Evolutionary conservation across 2,797 vertebrate species (phyloP).

Genomic region (Sebastes nivosus): DNA sequence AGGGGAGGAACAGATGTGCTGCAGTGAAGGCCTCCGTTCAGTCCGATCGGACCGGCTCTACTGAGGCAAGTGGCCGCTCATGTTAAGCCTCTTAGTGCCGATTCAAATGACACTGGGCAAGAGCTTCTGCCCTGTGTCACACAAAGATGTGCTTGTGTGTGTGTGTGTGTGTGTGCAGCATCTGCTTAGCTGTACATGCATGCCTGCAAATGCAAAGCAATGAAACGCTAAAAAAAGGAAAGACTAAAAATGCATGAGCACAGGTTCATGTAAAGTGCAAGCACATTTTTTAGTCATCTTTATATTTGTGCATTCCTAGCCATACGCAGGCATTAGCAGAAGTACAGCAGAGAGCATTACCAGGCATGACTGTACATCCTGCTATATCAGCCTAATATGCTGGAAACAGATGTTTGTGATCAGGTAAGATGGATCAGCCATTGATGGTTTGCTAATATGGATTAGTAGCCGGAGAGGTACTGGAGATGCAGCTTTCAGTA

Average conservation of each 20-base stretch:
- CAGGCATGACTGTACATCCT: not conserved
- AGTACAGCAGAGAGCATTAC: not conserved
- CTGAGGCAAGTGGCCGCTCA: constrained; percentile 71
- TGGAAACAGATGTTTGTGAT: constrained; percentile 49
- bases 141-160: not conserved
- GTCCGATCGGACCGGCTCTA: constrained; percentile 30
- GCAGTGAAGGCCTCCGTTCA: constrained; percentile 10
- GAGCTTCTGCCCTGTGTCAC: constrained; percentile 35
- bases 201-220: not conserved
- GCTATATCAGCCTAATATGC: constrained; percentile 5
- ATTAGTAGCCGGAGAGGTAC: constrained; percentile 15
- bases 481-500: constrained; percentile 10
- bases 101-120: constrained; percentile 63
- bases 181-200: constrained; percentile 7
- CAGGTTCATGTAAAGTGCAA: not conserved
- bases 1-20: constrained; percentile 63
- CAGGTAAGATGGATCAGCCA: constrained; percentile 24
- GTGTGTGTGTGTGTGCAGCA: not conserved
- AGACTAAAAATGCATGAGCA: not conserved
- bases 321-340: not conserved
- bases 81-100: constrained; percentile 76
- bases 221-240: not conserved
- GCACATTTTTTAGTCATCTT: not conserved
- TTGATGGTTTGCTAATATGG: constrained; percentile 29
- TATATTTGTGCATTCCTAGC: not conserved